A percentile compares a stretch with the other conserved stretches of the same genome.
These are phyloP conservation scores for Sclerodermus sp. DNA, from an alignment of 2,888 invertebrate species.

Conservation along the genomic window DNA sequence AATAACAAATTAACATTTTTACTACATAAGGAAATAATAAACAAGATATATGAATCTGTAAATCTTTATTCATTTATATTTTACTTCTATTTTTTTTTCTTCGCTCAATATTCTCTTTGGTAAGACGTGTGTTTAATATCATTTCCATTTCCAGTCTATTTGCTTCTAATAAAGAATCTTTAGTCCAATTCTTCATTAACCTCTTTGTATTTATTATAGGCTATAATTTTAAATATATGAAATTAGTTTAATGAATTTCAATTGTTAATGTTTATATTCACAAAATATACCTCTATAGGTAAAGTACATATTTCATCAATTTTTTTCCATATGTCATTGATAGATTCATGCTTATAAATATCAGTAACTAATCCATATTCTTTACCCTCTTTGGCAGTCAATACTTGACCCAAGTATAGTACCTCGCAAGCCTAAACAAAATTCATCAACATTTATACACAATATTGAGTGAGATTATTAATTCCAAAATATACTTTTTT, in stretches of 20 bases:
- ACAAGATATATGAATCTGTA: too few species aligned
- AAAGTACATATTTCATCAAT: conserved; percentile 28
- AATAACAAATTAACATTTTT: conserved; percentile 2
- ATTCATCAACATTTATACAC: conserved; percentile 14
- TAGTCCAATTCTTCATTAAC: conserved; percentile 66
- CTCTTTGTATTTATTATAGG: conserved; percentile 72
- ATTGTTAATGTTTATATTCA: neutral
- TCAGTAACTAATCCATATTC: conserved; percentile 77
- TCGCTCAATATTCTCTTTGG: too few species aligned
- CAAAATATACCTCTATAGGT: conserved; percentile 33
- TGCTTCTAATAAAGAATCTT: conserved; percentile 66
- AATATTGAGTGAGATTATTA: too few species aligned
- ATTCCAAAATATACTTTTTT: conserved; percentile 64
- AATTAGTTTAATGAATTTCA: neutral
- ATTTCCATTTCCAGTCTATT: conserved; percentile 71
- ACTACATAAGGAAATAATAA: too few species aligned
- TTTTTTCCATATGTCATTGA: conserved; percentile 57
- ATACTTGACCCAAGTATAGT: conserved; percentile 72
- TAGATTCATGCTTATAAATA: conserved; percentile 69
- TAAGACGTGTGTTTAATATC: conserved; percentile 58
- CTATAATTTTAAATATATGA: conserved; percentile 44
- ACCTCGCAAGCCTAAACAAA: conserved; percentile 63
- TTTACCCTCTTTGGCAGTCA: conserved; percentile 79
- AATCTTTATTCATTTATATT: too few species aligned
- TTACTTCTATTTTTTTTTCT: too few species aligned